Percentiles rank a stretch among this genome's conserved stretches.
Conservation (phyloP, 2,888 invertebrate species). For the Melieria omissa region DNA sequence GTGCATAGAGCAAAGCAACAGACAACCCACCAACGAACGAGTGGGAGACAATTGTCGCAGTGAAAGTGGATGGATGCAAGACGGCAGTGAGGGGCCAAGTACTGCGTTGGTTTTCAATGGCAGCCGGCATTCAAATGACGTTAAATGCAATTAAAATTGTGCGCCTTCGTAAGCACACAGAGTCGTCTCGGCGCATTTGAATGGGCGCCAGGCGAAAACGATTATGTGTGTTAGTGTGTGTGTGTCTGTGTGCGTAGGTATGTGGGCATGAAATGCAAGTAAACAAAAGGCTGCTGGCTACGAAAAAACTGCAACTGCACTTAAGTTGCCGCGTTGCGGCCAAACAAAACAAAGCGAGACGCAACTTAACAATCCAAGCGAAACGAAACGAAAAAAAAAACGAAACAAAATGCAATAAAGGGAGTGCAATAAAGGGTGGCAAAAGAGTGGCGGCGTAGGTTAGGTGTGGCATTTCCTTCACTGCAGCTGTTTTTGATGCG, state of each 20-base stretch:
- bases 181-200: slow-evolving; percentile 7
- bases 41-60: neutral
- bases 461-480: neutral
- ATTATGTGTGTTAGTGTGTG: neutral
- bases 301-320: neutral
- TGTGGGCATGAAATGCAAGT: neutral
- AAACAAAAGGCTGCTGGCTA: neutral
- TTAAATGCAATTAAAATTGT: slow-evolving; percentile 52
- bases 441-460: slow-evolving; percentile 9
- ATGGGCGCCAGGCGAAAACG: neutral
- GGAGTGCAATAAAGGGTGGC: slow-evolving; percentile 12
- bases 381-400: neutral
- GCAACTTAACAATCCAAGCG: too few relatives aligned
- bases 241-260: neutral
- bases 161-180: slow-evolving; percentile 46
- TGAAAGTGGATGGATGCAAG: slow-evolving; percentile 11
- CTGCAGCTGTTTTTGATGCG: neutral
- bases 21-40: too few relatives aligned
- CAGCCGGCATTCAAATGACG: slow-evolving; percentile 34
- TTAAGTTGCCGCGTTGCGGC: neutral
- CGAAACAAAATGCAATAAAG: slow-evolving; percentile 5
- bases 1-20: too few relatives aligned
- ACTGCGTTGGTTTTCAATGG: slow-evolving; percentile 31
- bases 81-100: neutral
- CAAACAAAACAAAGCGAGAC: neutral